Evolutionary conservation across 2,888 invertebrate genomes (phyloP).

Genomic region (Andrena minutula): DNA sequence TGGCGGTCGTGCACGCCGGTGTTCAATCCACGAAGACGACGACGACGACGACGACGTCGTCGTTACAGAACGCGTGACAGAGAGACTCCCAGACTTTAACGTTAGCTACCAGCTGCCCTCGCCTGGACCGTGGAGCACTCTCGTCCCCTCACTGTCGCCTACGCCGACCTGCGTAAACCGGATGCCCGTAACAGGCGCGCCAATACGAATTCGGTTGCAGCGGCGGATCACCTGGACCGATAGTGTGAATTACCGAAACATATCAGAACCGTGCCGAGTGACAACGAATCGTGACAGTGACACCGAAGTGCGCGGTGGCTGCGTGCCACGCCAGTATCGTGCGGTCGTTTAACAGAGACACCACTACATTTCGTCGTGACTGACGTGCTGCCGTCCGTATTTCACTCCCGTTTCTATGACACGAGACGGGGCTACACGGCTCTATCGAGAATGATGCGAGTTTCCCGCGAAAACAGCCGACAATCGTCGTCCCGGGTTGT

Average conservation of each 20-base stretch:
- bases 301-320: constrained; percentile 50
- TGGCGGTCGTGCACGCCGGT: constrained; percentile 76
- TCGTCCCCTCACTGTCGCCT: constrained; percentile 51
- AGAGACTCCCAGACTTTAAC: constrained; percentile 30
- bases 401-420: neutral
- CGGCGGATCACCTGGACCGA: constrained; percentile 10
- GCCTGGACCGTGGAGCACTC: constrained; percentile 58
- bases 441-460: constrained; percentile 18
- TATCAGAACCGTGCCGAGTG: constrained; percentile 44
- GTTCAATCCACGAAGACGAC: constrained; percentile 53
- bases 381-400: neutral
- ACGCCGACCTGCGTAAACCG: constrained; percentile 58
- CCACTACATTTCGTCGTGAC: neutral
- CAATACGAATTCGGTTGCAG: constrained; percentile 52
- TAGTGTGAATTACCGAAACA: constrained; percentile 21
- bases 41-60: constrained; percentile 55
- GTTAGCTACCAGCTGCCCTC: constrained; percentile 49
- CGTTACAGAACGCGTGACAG: constrained; percentile 53
- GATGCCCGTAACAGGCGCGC: constrained; percentile 56
- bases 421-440: constrained; percentile 25
- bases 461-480: constrained; percentile 58
- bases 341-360: constrained; percentile 22
- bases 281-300: constrained; percentile 63
- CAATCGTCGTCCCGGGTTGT: constrained; percentile 35
- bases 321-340: too few relatives aligned